Conservation (phyloP, 23 tunicate species). For the Oikopleura albicans region DNA sequence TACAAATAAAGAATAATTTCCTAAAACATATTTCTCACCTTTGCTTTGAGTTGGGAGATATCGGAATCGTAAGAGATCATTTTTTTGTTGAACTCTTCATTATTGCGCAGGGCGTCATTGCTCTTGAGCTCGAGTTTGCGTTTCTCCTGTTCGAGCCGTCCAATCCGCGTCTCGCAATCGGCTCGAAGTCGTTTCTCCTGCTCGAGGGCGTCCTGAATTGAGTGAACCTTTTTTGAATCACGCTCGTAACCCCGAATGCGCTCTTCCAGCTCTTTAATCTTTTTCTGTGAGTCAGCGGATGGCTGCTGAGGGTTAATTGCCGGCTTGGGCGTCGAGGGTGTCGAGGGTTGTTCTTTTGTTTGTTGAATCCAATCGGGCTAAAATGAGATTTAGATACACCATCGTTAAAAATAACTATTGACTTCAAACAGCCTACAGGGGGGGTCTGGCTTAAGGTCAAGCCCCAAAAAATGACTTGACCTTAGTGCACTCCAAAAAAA, state of each 20-base stretch:
- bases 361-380: no score
- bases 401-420: background rate
- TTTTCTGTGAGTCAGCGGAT: background rate
- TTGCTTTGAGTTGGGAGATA: background rate
- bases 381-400: background rate
- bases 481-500: no score
- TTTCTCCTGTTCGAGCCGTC: background rate
- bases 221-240: background rate
- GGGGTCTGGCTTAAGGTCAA: background rate
- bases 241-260: background rate
- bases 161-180: background rate
- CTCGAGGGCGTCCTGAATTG: background rate
- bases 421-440: background rate
- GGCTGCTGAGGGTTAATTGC: background rate
- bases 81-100: background rate
- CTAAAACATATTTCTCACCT: no score
- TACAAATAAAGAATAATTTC: no score
- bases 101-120: background rate
- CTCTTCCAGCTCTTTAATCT: background rate
- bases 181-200: background rate
- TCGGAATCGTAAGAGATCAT: background rate
- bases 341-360: background rate
- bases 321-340: background rate
- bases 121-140: background rate
- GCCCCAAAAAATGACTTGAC: no score